Base-by-base conservation (phyloP, 2,888 invertebrate genomes). In the Entomobrya multifasciata region DNA sequence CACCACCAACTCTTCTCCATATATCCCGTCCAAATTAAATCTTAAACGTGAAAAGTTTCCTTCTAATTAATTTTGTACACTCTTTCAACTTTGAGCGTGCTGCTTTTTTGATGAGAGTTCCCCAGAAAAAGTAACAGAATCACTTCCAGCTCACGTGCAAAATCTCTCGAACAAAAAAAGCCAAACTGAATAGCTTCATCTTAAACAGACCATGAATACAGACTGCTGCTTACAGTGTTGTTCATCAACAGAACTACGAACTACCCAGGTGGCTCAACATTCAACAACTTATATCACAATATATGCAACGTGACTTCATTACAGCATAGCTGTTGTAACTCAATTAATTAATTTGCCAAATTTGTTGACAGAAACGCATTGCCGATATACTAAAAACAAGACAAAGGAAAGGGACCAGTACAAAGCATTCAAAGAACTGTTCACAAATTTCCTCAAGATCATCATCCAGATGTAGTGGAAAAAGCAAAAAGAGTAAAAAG, bases 181-280 rank as follows among this genome's bases (percentile, higher is more conserved):
- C 27, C 25, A 25, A 47, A 15, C 15, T 1, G 8, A 47, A 47
- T 41, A 22, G 25, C n/a, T n/a, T n/a, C n/a, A n/a, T n/a, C n/a
- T 11, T 20, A 20, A 11, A 36, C 36, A 36, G 36, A n/a, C 20
- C 25, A 74, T 74, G 74, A 52, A 27, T 74, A 11, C 30, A 27
- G 76, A 76, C 11, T 22, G 36, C 15, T 36, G 36, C 17, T 36
- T 76, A 41, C 57, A 25, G 57, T 15, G 55, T 6, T 76, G 76
- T n/a, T 76, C 76, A 36, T 76, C 76, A 0, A 76, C 76, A 36
- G 76, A 76, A 20, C 57, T 76, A 2, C 8, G 52, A 27, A 57
- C 1, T 36, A 30, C 36, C 5, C 55, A 76, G 57, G 76, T 76
- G n/a, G 2, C 17, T 13, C 13, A 55, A 4, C 36, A 30, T 4